Conservation (phyloP, 2,113 vertebrate genomes). For the Cyanoliseus patagonus region DNA sequence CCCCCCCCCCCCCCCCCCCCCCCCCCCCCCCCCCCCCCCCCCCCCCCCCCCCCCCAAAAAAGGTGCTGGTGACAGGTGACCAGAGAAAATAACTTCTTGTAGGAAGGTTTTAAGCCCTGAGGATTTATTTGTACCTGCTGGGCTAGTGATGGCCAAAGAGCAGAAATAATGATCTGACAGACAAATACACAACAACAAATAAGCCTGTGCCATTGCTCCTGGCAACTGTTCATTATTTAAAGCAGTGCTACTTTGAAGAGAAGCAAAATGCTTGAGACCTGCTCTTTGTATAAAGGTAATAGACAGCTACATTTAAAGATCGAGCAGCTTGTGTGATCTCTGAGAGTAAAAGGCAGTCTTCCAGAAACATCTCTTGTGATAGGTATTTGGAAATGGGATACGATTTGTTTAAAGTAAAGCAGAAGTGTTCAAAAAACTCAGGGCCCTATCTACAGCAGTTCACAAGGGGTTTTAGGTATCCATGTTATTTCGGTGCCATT, state of each 20-base stretch:
- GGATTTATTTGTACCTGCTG: slow-evolving; percentile 16
- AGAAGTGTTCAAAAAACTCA: background rate
- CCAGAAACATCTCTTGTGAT: background rate
- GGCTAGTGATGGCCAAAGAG: background rate
- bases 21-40: too few species aligned
- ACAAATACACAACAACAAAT: slow-evolving; percentile 26
- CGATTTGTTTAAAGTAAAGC: background rate
- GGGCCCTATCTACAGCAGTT: background rate
- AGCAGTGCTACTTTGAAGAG: background rate
- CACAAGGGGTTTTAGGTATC: background rate
- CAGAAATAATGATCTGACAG: slow-evolving; percentile 50
- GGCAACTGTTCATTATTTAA: slow-evolving; percentile 51
- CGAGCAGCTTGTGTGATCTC: background rate
- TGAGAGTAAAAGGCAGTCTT: background rate
- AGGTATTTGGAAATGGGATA: background rate
- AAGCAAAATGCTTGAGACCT: background rate
- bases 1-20: too few species aligned
- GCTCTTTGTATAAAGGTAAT: background rate
- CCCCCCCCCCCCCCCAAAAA: too few species aligned
- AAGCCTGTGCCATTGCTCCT: slow-evolving; percentile 17
- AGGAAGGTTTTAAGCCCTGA: slow-evolving; percentile 29
- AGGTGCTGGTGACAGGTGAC: background rate
- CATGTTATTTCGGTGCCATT: background rate
- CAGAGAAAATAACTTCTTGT: background rate
- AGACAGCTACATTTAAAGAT: background rate